These are phyloP conservation scores for Colletes collaris DNA, from an alignment of 2,888 invertebrate genomes.

Conservation along the genomic window DNA sequence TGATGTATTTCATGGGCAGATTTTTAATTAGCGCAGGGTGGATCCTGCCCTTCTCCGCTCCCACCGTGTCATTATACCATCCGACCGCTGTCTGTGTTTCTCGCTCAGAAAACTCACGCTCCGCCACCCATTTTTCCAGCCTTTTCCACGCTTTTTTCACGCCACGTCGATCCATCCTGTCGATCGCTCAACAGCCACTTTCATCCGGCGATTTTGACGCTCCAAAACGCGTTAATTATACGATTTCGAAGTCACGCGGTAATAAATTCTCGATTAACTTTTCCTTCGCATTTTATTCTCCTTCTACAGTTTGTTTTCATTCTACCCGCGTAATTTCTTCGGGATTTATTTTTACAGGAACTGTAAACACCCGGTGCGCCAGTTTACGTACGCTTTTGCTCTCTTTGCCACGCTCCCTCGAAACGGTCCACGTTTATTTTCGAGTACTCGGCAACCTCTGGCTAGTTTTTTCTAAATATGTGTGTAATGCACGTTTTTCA, in stretches of 20 bases:
- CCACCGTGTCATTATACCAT: constrained; percentile 73
- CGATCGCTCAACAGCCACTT: too few relatives aligned
- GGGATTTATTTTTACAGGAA: constrained; percentile 21
- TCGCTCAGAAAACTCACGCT: constrained; percentile 36
- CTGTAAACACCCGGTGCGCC: constrained; percentile 8
- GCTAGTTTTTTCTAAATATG: too few relatives aligned
- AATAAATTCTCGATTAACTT: not conserved
- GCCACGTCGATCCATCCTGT: too few relatives aligned
- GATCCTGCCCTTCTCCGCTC: constrained; percentile 72
- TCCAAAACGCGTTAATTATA: too few relatives aligned
- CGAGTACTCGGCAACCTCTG: too few relatives aligned
- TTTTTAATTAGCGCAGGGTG: constrained; percentile 80
- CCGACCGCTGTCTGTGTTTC: constrained; percentile 14
- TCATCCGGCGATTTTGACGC: not conserved
- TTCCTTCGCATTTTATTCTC: not conserved
- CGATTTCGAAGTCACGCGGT: not conserved
- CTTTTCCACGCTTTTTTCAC: not conserved
- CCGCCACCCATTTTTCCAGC: constrained; percentile 16
- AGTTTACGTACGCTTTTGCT: too few relatives aligned
- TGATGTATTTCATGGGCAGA: constrained; percentile 76
- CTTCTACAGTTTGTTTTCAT: not conserved
- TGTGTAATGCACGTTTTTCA: too few relatives aligned
- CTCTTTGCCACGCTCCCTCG: too few relatives aligned
- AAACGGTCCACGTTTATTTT: too few relatives aligned
- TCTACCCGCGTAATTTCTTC: constrained; percentile 3